Evolutionary conservation across 53 echinoderm and acorn worm species (phyloP).

Genomic region (Paracentrotus lividus): DNA sequence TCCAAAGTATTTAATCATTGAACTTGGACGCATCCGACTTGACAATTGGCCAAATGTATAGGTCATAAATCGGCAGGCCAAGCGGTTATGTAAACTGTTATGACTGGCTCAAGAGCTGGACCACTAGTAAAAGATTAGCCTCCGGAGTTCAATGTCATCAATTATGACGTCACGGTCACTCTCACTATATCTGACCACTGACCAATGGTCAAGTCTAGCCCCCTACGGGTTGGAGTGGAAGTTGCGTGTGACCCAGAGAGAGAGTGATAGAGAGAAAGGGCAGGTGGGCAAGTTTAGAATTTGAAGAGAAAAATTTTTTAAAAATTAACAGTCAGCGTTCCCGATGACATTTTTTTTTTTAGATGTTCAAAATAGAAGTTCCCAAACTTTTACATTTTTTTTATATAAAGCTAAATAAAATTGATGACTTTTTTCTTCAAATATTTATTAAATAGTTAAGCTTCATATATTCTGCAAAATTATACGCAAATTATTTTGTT

Average conservation of each 20-base stretch:
- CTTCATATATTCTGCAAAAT: no score
- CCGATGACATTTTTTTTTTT: neutral
- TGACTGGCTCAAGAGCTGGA: conserved; percentile 18
- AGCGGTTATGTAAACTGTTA: conserved; percentile 47
- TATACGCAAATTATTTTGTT: no score
- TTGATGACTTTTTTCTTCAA: no score
- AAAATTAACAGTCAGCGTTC: neutral
- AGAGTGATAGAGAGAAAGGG: neutral
- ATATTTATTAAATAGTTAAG: no score
- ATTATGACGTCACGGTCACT: conserved; percentile 60
- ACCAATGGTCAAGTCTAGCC: conserved; percentile 48
- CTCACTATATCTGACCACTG: conserved; percentile 20
- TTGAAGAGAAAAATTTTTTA: neutral
- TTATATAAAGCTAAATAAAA: no score
- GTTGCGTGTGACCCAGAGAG: conserved; percentile 37
- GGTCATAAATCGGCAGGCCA: conserved; percentile 25
- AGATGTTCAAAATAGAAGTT: no score
- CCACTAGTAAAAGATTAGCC: neutral
- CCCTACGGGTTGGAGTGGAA: neutral
- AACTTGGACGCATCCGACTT: conserved; percentile 1
- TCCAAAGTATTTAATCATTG: conserved; percentile 3
- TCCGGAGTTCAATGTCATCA: conserved; percentile 59
- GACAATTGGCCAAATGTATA: neutral
- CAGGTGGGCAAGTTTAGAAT: neutral
- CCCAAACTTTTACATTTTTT: neutral